These are phyloP conservation scores for Eulemur macaco DNA, from an alignment of 2,113 vertebrate genomes.

Conservation along the genomic window DNA sequence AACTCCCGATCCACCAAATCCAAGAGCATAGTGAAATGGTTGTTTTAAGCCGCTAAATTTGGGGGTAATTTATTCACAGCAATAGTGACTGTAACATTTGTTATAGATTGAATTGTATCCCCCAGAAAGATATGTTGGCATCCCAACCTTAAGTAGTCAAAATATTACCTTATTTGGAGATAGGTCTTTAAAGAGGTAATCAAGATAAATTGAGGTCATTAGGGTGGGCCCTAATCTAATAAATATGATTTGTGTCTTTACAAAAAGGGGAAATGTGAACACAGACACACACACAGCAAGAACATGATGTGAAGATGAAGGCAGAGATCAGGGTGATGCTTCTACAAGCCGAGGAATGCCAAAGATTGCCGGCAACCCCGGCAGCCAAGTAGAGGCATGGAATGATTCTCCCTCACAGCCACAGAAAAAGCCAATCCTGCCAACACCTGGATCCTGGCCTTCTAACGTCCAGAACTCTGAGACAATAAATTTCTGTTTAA, in stretches of 20 bases:
- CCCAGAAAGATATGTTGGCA: not conserved
- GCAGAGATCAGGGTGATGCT: too few species aligned
- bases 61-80: conserved; percentile 1
- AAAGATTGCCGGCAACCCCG: not conserved
- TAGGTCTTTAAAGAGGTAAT: not conserved
- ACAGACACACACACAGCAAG: not conserved
- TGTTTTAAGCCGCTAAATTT: not conserved
- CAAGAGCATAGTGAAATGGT: not conserved
- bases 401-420: not conserved
- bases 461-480: not conserved
- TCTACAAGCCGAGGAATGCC: not conserved
- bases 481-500: not conserved
- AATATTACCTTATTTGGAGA: not conserved
- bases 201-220: not conserved
- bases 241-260: not conserved
- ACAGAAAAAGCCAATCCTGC: not conserved
- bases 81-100: not conserved
- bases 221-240: not conserved
- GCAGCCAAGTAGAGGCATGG: not conserved
- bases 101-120: not conserved
- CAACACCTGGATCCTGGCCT: not conserved
- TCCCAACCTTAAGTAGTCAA: not conserved
- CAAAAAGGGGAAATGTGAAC: not conserved
- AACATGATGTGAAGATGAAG: not conserved
- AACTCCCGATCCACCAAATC: not conserved